phyloP scores from a whole-genome alignment of 2,797 vertebrate species.

The Chrysolophus pictus region DNA sequence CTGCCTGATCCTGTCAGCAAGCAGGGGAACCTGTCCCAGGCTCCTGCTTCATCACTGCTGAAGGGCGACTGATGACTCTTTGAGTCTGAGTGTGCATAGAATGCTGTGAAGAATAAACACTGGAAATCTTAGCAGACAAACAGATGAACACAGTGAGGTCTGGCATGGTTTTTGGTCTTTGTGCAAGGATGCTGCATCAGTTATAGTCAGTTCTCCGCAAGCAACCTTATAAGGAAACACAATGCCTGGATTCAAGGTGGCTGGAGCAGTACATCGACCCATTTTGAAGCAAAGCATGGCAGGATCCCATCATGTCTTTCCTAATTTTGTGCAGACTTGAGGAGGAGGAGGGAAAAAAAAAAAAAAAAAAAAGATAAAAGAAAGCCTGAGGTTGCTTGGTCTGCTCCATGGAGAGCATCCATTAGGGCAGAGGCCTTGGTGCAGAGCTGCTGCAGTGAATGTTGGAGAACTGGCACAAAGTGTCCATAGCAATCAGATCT shows the following conservation, averaged over 20 bases:
- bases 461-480: not conserved
- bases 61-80: not conserved
- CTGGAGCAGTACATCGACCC: not conserved
- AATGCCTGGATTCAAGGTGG: not conserved
- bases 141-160: rapidly evolving
- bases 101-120: not conserved
- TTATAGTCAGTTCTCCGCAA: rapidly evolving
- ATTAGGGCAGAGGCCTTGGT: not conserved
- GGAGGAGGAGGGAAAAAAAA: not conserved
- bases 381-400: not conserved
- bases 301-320: not conserved
- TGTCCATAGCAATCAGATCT: not conserved
- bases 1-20: conserved; percentile 15
- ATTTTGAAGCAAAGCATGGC: not conserved
- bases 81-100: not conserved
- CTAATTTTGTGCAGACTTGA: not conserved
- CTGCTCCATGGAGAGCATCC: not conserved
- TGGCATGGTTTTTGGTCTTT: not conserved
- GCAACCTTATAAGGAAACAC: not conserved
- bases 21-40: not conserved
- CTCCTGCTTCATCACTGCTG: not conserved
- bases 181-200: not conserved
- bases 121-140: rapidly evolving
- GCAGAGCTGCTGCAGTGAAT: not conserved
- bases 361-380: not conserved